These are phyloP conservation scores for Halictus ligatus DNA, from an alignment of 2,888 invertebrate genomes.

Conservation along the genomic window DNA sequence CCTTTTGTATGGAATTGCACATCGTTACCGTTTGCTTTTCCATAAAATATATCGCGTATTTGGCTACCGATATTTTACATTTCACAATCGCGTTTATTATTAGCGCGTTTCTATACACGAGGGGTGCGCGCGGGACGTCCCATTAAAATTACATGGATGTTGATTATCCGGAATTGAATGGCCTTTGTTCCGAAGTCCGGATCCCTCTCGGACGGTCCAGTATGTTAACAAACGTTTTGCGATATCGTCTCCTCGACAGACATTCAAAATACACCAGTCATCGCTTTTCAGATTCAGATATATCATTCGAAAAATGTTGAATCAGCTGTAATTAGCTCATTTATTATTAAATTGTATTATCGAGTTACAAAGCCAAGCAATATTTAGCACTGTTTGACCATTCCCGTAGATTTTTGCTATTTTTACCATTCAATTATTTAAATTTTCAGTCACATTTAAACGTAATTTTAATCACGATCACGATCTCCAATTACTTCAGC, in stretches of 20 bases:
- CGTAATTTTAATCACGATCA: too few relatives aligned
- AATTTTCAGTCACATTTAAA: neutral
- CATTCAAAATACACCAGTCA: neutral
- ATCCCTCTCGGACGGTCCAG: neutral
- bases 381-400: too few relatives aligned
- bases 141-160: neutral
- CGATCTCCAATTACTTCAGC: too few relatives aligned
- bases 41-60: neutral
- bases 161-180: neutral
- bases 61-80: neutral
- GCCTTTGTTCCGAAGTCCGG: neutral
- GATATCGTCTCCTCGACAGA: neutral
- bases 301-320: neutral
- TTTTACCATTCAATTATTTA: neutral
- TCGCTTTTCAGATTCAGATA: neutral
- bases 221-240: neutral
- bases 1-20: neutral
- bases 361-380: neutral
- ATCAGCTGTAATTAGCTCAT: neutral
- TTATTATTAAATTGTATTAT: neutral
- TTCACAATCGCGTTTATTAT: conserved; percentile 8
- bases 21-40: neutral
- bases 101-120: neutral
- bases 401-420: neutral
- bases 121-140: too few relatives aligned